Base-by-base conservation (phyloP, 2,797 vertebrate genomes). In the Cheirogaleus major region DNA sequence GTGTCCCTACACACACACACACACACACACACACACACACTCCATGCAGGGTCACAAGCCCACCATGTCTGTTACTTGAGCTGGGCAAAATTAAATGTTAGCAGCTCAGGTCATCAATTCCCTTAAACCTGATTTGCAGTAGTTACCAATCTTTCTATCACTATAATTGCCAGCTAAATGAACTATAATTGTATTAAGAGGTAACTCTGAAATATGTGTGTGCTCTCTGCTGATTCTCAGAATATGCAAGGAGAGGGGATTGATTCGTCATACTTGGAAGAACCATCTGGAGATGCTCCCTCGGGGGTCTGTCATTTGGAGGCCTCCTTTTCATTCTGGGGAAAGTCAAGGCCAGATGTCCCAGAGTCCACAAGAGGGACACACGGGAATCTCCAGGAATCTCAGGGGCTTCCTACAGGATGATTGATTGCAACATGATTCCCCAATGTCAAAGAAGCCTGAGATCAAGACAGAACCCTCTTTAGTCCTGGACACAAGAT, bases 121-220 rank as follows among this genome's bases (percentile, higher is more conserved):
- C 94, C 97, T 96, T 97, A 95, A 98, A 97, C 72, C 96, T 97
- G 95, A 98, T 97, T 98, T 97, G 92, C 91, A 97, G 83, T 93
- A 97, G 97, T 98, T 98, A 97, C 98, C 98, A 98, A 95, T 98
- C 98, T 98, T 98, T 95, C 98, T 98, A 98, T 99, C 98, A 98
- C 97, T 97, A 96, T 98, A 99, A 98, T 99, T 98, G 98, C 98
- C 98, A 96, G 96, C 98, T 98, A 98, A 98, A 98, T 98, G 98
- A 99, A 98, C 97, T 98, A 97, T 98, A 98, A 98, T 98, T 98
- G 95, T 98, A 98, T 99, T 98, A 98, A 98, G 97, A 98, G 96
- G 97, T 97, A 99, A 98, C 97, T 98, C 98, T 98, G 98, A 98
- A 98, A 98, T 98, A 98, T 97, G 96, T 97, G 96, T 97, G 96